phyloP scores from a whole-genome alignment of 1,140 invertebrate species.

The Trachymyrmex cornetzi region DNA sequence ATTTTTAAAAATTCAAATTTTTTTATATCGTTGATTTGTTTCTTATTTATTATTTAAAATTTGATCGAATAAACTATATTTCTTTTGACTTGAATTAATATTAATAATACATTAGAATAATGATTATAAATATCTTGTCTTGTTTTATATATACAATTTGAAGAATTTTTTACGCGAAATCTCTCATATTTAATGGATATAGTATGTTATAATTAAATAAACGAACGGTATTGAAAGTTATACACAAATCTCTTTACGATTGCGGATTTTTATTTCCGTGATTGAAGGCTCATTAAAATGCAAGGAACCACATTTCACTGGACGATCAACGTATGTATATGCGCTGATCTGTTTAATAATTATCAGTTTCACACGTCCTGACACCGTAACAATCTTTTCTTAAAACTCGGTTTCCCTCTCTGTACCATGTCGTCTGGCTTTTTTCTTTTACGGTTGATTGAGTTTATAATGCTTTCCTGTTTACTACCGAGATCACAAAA shows the following conservation, averaged over 20 bases:
- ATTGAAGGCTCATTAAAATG: constrained; percentile 54
- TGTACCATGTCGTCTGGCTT: background rate
- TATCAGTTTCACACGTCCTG: constrained; percentile 23
- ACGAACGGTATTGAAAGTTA: background rate
- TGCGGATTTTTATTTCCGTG: constrained; percentile 28
- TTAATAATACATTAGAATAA: background rate
- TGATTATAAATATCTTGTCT: background rate
- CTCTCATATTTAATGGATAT: background rate
- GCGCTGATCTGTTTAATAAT: constrained; percentile 13
- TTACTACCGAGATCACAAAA: background rate
- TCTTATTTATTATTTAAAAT: background rate
- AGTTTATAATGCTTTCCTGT: constrained; percentile 29
- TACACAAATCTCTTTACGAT: background rate
- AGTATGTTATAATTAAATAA: constrained; percentile 29
- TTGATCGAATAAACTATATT: no score
- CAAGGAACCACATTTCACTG: constrained; percentile 33
- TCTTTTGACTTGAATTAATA: background rate
- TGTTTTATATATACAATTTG: background rate
- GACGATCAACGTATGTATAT: constrained; percentile 23
- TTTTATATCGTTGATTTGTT: background rate
- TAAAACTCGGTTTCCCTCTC: constrained; percentile 19
- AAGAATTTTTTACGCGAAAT: background rate
- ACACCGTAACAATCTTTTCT: constrained; percentile 9
- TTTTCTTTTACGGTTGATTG: constrained; percentile 19
- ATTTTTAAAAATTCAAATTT: background rate